Evolutionary conservation across 1,140 invertebrate species (phyloP).

Genomic region (Bactericera cockerelli): DNA sequence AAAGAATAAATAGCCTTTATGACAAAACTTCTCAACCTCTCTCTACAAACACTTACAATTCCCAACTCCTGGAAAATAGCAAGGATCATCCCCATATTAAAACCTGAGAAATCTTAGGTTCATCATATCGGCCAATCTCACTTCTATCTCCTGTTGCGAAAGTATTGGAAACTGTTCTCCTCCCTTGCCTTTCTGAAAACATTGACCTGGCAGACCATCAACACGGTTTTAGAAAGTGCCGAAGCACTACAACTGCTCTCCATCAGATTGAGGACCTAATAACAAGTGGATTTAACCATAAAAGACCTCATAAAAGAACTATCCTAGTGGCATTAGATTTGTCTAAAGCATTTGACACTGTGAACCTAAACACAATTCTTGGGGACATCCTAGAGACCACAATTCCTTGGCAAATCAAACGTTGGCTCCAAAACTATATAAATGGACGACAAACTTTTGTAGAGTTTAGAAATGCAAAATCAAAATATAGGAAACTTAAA

Average conservation of each 20-base stretch:
- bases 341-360: not conserved
- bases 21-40: conserved; percentile 10
- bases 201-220: not conserved
- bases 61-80: not conserved
- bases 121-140: conserved; percentile 1
- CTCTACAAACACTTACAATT: conserved; percentile 3
- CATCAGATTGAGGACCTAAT: conserved; percentile 3
- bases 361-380: not conserved
- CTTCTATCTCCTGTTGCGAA: not conserved
- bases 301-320: not conserved
- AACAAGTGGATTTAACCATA: not conserved
- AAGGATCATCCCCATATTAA: not conserved
- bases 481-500: no score
- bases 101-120: not conserved
- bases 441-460: no score
- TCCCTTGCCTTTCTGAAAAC: not conserved
- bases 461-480: no score
- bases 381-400: no score
- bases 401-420: no score
- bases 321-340: not conserved
- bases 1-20: not conserved
- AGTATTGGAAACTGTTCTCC: not conserved
- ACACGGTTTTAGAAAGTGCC: not conserved
- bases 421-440: no score
- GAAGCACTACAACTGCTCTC: not conserved